These are phyloP conservation scores for Biston betularia DNA, from an alignment of 2,888 invertebrate species.

Conservation along the genomic window DNA sequence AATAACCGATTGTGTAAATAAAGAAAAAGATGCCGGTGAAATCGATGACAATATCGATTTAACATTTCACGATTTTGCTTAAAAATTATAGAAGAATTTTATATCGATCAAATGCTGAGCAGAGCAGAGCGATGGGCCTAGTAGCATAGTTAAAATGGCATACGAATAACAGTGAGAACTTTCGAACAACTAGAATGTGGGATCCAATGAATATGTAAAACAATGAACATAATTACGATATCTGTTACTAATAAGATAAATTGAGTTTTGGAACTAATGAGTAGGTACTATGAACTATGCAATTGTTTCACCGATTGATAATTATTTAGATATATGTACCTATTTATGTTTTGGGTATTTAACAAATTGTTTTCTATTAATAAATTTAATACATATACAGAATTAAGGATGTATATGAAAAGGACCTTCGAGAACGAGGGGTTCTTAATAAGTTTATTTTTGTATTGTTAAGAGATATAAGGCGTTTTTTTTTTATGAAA, in stretches of 20 bases:
- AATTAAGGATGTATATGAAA: too few relatives aligned
- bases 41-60: too few relatives aligned
- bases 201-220: conserved; percentile 38
- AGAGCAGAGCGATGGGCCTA: background rate
- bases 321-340: too few relatives aligned
- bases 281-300: too few relatives aligned
- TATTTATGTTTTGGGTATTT: too few relatives aligned
- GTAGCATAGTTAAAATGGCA: conserved; percentile 7
- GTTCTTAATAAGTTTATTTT: too few relatives aligned
- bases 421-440: too few relatives aligned
- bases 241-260: conserved; percentile 23
- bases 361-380: background rate
- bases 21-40: conserved; percentile 14
- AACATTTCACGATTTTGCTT: conserved; percentile 25
- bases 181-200: conserved; percentile 41
- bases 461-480: too few relatives aligned
- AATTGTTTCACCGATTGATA: too few relatives aligned
- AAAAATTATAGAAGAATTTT: background rate
- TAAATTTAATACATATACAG: too few relatives aligned
- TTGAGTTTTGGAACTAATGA: conserved; percentile 8
- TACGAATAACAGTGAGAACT: conserved; percentile 35
- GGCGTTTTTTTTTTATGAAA: too few relatives aligned
- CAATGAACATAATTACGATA: conserved; percentile 33
- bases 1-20: too few relatives aligned
- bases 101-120: background rate